A percentile compares a stretch with the other conserved stretches of the same genome.
phyloP scores from a whole-genome alignment of 2,113 vertebrate species.

The Carollia perspicillata region DNA sequence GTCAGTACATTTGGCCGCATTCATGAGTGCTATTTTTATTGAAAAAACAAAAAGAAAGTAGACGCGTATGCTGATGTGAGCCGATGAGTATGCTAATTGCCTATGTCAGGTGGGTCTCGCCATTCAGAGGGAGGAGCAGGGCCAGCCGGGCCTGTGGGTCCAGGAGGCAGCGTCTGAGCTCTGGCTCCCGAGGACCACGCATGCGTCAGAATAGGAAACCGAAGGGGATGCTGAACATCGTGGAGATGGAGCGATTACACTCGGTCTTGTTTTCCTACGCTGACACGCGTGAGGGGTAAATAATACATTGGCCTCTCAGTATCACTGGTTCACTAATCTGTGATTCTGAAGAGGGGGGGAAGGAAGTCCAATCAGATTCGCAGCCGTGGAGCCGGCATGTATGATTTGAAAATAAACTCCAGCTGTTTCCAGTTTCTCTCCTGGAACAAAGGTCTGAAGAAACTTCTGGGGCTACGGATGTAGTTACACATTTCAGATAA shows the following conservation, averaged over 20 bases:
- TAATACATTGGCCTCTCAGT: not conserved
- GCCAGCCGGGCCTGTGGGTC: not conserved
- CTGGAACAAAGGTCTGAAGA: not conserved
- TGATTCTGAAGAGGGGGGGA: not conserved
- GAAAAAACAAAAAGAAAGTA: not conserved
- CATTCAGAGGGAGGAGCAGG: not conserved
- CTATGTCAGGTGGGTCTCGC: rapidly evolving
- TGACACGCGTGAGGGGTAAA: not conserved
- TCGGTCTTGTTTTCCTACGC: not conserved
- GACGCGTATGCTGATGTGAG: not conserved
- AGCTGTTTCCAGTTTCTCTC: not conserved
- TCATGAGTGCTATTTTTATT: not conserved
- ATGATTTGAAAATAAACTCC: not conserved
- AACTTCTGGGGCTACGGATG: not conserved
- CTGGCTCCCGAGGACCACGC: not conserved
- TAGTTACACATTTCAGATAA: not conserved
- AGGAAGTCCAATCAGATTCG: not conserved
- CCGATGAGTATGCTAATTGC: not conserved
- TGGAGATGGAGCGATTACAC: not conserved
- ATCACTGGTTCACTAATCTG: not conserved
- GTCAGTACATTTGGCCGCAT: not conserved
- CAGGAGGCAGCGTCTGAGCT: not conserved
- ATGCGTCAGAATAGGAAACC: not conserved
- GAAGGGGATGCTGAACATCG: not conserved
- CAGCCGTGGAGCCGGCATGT: not conserved